Evolutionary conservation across 2,113 vertebrate species (phyloP).

Genomic region (Pogona vitticeps): DNA sequence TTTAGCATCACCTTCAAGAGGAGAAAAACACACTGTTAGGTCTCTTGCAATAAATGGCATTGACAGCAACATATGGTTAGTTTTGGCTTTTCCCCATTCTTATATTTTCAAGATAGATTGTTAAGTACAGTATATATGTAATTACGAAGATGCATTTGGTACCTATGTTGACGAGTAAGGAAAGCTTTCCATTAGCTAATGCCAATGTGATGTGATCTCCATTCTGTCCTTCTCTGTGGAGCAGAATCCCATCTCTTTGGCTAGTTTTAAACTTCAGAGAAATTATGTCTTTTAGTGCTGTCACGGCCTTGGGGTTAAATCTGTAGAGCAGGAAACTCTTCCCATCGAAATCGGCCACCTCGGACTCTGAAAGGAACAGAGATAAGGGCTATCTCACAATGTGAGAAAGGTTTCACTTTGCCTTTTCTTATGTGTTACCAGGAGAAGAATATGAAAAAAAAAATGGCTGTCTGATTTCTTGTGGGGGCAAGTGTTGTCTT

Average conservation of each 20-base stretch:
- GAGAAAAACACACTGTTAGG: conserved; percentile 61
- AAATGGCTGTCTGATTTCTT: neutral
- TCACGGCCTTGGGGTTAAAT: conserved; percentile 75
- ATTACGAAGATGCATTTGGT: conserved; percentile 52
- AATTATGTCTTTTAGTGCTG: conserved; percentile 79
- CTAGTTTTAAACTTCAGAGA: conserved; percentile 88
- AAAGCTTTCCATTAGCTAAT: conserved; percentile 82
- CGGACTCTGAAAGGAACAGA: conserved; percentile 80
- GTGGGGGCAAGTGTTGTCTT: neutral
- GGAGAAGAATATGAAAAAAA: neutral
- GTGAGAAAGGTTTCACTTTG: neutral
- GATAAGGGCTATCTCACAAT: conserved; percentile 35
- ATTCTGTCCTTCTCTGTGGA: conserved; percentile 78
- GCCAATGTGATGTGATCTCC: conserved; percentile 81
- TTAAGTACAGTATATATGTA: neutral
- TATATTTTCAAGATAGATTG: neutral
- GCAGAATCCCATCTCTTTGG: conserved; percentile 82
- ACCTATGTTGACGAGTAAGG: conserved; percentile 84
- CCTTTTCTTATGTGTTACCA: neutral
- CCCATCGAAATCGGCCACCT: conserved; percentile 86
- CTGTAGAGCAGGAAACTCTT: conserved; percentile 82
- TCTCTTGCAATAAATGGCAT: conserved; percentile 29
- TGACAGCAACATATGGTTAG: conserved; percentile 19
- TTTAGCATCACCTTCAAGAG: conserved; percentile 77
- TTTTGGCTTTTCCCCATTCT: neutral